Base-by-base conservation (phyloP, 2,113 vertebrate species). In the Clarias batrachus region DNA sequence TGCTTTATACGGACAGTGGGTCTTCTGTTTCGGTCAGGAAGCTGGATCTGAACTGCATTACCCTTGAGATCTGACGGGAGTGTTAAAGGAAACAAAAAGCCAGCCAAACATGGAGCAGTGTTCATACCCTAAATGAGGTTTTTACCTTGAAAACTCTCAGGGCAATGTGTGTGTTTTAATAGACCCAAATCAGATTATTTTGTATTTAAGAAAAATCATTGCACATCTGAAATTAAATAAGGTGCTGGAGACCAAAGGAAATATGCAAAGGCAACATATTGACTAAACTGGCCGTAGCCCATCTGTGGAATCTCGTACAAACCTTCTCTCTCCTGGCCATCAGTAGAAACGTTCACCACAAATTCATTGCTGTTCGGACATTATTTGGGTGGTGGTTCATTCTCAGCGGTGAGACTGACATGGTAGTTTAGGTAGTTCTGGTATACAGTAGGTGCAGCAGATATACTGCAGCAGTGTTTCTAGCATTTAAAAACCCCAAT, bases 121-220 rank as follows among this genome's bases (percentile, higher is more conserved):
- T 52, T 66, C 48, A 23, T 62, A 77, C 68, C 30, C 3, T 81
- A 79, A 33, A 82, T 84, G n/a, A n/a, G n/a, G 41, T 77, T 86
- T 82, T 85, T 66, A 85, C 41, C 52, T 85, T 65, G n/a, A 83
- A 86, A 84, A 71, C 25, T 86, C 88, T 90, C 88, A 91, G 88
- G 90, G 85, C 77, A 84, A 85, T 63, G 27, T 81, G n/a, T 73
- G 57, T 54, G 30, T 80, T 86, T 56, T 79, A 86, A 57, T 81
- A 52, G 70, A 88, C 63, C 82, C 48, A 54, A 23, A 68, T 79
- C 21, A 30, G 23, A 73, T 30, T 81, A 6, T 71, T 80, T 80
- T 80, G 27, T 56, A 33, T 79, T 59, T 68, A 57, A 79, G 77
- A 25, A 14, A 65, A 87, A 56, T 10, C 25, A 41, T 48, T 52